Conservation (phyloP, 1,140 invertebrate species). For the Agrypnia vestita region DNA sequence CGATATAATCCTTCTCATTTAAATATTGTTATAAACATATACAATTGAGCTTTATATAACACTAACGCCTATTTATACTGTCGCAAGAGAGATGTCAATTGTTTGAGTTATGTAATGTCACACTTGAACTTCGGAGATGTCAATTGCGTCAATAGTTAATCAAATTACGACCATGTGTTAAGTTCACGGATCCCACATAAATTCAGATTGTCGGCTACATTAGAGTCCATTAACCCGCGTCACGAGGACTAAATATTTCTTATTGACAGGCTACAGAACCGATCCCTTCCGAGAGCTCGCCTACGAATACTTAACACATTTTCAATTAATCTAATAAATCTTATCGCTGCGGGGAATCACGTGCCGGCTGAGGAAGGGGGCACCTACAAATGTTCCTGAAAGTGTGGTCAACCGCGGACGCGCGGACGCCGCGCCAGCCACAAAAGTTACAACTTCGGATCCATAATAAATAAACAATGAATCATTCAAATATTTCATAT, state of each 20-base stretch:
- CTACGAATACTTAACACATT: conserved; percentile 48
- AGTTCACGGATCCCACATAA: conserved; percentile 37
- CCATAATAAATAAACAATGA: no score
- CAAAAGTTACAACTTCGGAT: no score
- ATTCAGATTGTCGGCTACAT: conserved; percentile 43
- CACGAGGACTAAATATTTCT: conserved; percentile 38
- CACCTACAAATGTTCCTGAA: conserved; percentile 23
- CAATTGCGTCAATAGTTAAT: conserved; percentile 44
- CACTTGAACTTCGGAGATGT: conserved; percentile 24
- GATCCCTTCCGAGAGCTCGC: conserved; percentile 25
- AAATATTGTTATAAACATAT: no score
- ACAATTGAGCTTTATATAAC: no score
- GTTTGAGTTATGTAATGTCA: conserved; percentile 31
- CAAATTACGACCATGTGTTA: conserved; percentile 41
- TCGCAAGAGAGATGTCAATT: background rate
- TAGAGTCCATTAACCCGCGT: conserved; percentile 45
- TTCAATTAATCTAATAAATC: conserved; percentile 53
- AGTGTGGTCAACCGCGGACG: conserved; percentile 7
- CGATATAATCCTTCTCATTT: no score
- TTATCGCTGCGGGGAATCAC: conserved; percentile 41
- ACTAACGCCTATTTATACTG: no score
- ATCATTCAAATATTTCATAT: no score
- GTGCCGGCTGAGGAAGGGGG: background rate
- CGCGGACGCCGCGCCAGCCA: no score
- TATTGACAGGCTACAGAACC: conserved; percentile 43